Conservation (phyloP, 2,797 vertebrate species). For the Anguilla marmorata region DNA sequence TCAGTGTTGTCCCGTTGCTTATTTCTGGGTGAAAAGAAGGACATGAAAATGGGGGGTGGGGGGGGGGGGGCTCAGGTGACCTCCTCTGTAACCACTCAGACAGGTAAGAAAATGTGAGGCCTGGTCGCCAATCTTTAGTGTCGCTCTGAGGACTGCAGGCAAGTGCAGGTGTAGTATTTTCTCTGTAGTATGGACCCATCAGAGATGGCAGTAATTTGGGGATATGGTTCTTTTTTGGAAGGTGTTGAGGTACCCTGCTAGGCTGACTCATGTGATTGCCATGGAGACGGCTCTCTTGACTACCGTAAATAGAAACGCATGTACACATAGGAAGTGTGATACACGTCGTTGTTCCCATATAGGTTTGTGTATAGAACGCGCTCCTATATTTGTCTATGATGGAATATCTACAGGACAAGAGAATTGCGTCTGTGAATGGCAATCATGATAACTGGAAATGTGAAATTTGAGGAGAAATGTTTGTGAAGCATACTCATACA, state of each 20-base stretch:
- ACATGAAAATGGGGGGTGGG: not conserved
- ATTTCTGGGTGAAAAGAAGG: not conserved
- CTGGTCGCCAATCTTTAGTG: not conserved
- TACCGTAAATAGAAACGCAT: not conserved
- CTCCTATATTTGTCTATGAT: not conserved
- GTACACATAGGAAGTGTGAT: not conserved
- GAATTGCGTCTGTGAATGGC: not conserved
- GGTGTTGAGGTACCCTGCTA: not conserved
- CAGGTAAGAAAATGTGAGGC: not conserved
- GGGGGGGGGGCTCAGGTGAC: not conserved
- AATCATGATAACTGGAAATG: not conserved
- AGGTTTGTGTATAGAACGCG: not conserved
- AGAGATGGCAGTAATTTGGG: not conserved
- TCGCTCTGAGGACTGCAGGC: not conserved
- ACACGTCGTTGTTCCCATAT: not conserved
- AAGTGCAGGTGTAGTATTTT: not conserved
- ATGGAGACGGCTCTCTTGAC: conserved; percentile 3
- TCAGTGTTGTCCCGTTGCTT: not conserved
- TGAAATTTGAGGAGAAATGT: not conserved
- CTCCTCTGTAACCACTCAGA: not conserved
- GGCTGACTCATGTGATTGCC: not conserved
- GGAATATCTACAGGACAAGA: not conserved
- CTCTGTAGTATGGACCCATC: not conserved
- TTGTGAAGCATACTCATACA: not conserved
- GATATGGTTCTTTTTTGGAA: not conserved